Base-by-base conservation (phyloP, 2,797 vertebrate species). In the Tapirus indicus region DNA sequence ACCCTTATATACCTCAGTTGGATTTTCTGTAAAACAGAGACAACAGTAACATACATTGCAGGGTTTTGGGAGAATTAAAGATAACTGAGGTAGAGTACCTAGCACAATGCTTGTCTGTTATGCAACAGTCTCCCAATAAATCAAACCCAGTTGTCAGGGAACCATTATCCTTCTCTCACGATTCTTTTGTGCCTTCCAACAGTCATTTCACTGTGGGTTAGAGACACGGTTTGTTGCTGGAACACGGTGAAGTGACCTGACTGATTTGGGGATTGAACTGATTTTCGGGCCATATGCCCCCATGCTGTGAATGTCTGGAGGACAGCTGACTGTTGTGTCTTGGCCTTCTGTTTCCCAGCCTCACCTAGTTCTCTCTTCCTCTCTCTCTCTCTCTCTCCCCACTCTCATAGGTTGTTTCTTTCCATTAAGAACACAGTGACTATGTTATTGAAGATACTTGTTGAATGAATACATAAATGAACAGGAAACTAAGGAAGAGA, bases 101-200 rank as follows among this genome's bases (percentile, higher is more conserved):
- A 29, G 66, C 71, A 21, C 7, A 23, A 20, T 7, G 49, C 18
- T 4, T 32, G 58, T 49, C n/a, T 21, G 6, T 7, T 25, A 25
- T 0, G 0, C 4, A 62, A 49, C 20, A 0, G n/a, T 49, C 58
- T 35, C 41, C 29, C 21, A 25, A 10, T 23, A 18, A 75, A 52
- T 74, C 56, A 87, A 35, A 91, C 14, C 20, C 6, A 11, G 47
- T n/a, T 11, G 14, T 44, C 41, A 68, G 62, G 32, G 32, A 41
- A 52, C 41, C 12, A 27, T 21, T 7, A 16, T 27, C 49, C 49
- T 49, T 23, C 41, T 52, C 29, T 68, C 38, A 64, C n/a, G 69
- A 17, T 44, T 47, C 38, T 35, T 35, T 7, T 44, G 56, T 5
- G 17, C 66, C 41, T 95, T 74, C 18, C n/a, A 35, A 72, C 35